Evolutionary conservation across 2,888 invertebrate species (phyloP), one percentile per base, ranked within the genome.

Genomic region (Nycteola revayana): DNA sequence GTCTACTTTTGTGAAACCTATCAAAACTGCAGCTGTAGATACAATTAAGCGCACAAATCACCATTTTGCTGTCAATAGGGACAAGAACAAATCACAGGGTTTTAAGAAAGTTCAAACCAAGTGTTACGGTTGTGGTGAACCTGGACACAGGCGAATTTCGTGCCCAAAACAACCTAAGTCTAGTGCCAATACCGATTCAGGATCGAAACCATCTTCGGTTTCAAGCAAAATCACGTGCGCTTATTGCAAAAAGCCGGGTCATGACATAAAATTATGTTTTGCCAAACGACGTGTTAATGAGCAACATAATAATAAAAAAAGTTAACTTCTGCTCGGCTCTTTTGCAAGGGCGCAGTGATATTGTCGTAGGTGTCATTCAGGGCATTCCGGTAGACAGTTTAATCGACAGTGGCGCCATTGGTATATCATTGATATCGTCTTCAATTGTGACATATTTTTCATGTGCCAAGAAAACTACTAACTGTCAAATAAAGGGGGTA

Each of bases 1-100:
- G 1, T 36, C 32, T 1, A 23, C 32, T n/a, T 36, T 32, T 7
- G 10, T 21, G 0, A 36, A 36, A 8, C 10, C 36, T 18, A 5
- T 5, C 6, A 5, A 5, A 18, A 5, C 18, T 18, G 6, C 4
- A 3, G 3, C 6, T 18, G 18, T 18, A 18, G 6, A 18, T 5
- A 5, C 6, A 18, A 6, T 3, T 18, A 18, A 18, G 6, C 18
- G 6, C 6, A 18, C 18, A 6, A 18, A 3, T 18, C 3, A 3
- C 6, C 4, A 18, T 18, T 5, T 6, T 18, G 4, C 4, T 6
- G 6, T 18, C 4, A 18, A 18, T 18, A 18, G 6, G 3, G 4
- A 6, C 18, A 6, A 3, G 18, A 18, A 18, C 6, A 18, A 18
- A 18, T 18, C 18, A 6, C 18, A 18, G 6, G 18, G 18, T 18